Base-by-base conservation (phyloP, 2,797 vertebrate species). In the Fistularia tabacaria region DNA sequence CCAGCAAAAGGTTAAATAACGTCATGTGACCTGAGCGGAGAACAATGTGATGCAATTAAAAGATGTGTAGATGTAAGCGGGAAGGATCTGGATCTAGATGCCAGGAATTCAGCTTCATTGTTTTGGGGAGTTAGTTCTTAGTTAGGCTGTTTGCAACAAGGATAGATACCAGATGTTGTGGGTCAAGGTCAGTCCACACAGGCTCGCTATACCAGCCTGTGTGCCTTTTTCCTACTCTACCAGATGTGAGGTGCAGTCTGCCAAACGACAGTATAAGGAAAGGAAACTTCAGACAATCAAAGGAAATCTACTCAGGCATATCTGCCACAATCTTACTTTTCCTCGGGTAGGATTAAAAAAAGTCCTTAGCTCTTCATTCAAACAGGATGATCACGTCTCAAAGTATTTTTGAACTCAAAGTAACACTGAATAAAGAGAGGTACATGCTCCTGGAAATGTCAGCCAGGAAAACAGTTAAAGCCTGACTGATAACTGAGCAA, bases 51-150 rank as follows among this genome's bases (percentile, higher is more conserved):
- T 25, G 25, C 25, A 25, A 25, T 25, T 25, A 25, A 25, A 25
- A 25, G 25, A 25, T 25, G 25, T 25, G 25, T 25, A 25, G 5
- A 25, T 25, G 25, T 25, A 25, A 5, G 25, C 2, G 25, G 5
- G 25, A 25, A 25, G 25, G 25, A 25, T 25, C 25, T 25, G 25
- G 25, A 25, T 25, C 25, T 25, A 25, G 25, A 25, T 25, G 25
- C 25, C 25, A 25, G 25, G 25, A 25, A 5, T 25, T 25, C 25
- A 8, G 69, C 42, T 40, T 41, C 51, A 44, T 43, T 54, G 43
- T 62, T 64, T 59, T 49, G 14, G 41, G 49, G 54, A 70, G 57
- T 58, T 60, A 56, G 64, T 76, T 69, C 62, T 67, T 68, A 74
- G 59, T 44, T 46, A 52, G 54, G 55, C 51, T 3, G 10, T 46